Evolutionary conservation across 2,888 invertebrate species (phyloP), one percentile per base, ranked within the genome.

Genomic region (Troides aeacus): DNA sequence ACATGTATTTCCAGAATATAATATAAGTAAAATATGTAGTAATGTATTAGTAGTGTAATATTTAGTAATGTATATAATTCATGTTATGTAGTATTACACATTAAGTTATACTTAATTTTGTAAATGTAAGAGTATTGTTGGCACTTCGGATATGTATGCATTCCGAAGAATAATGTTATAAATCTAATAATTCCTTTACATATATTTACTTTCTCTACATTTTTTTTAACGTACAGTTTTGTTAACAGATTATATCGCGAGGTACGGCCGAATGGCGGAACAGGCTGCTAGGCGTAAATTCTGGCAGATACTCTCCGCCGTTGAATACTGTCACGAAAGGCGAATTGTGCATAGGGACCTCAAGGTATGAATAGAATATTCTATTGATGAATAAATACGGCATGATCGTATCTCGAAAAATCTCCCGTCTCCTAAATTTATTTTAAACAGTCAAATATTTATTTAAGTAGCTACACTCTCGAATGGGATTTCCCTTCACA

Each of bases 291-390:
- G 98, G 66, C 94, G 95, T 74, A 98, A 98, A 87, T 99, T 99
- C 93, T 97, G 97, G 95, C 99, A 99, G 94, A 99, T 99, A 79
- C 94, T 99, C 71, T 96, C 97, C 24, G 99, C 99, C 67, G 98
- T 99, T 72, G 97, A 99, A 87, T 99, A 99, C 89, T 98, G 99
- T 85, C 99, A 99, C 88, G 96, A 96, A 79, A 95, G 96, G 82
- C 95, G 97, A 81, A 97, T 99, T 81, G 99, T 99, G 68, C 99
- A 99, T 92, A 95, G 99, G 85, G 99, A 99, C 94, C 95, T 99
- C 84, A 99, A 99, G 95, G 96, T 95, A 85, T 82, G 81, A 66
- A 23, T 17, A n/a, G 2, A 50, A 17, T 50, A 50, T 18, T 39
- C 17, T 50, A 18, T 50, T 17, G 18, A 57, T n/a, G 1, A 57